phyloP scores from a whole-genome alignment of 2,113 vertebrate species.

The Scartelaos histophorus region DNA sequence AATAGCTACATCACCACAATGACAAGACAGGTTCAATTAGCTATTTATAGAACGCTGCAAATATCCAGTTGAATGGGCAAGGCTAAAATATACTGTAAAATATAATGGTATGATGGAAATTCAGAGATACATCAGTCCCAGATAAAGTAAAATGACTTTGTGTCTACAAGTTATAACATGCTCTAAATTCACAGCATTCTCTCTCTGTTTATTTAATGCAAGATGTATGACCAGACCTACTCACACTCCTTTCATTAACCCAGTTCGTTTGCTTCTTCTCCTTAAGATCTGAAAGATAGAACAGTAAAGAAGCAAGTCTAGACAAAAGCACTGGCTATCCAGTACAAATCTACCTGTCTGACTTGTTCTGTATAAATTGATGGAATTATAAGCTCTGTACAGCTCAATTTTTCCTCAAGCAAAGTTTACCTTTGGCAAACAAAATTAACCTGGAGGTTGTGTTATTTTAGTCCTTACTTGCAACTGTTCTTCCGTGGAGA shows the following conservation, averaged over 20 bases:
- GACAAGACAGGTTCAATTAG: background rate
- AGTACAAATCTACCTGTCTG: background rate
- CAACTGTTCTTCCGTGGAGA: constrained; percentile 67
- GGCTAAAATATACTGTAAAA: background rate
- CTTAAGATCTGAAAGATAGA: constrained; percentile 57
- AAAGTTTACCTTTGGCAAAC: constrained; percentile 13
- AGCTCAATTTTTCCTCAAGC: background rate
- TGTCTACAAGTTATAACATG: background rate
- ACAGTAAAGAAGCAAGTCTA: constrained; percentile 7
- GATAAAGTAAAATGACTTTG: background rate
- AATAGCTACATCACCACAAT: background rate
- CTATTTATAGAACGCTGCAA: background rate
- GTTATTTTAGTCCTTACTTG: constrained; percentile 58
- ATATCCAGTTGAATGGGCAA: background rate
- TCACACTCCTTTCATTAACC: constrained; percentile 30
- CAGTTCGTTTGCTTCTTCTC: constrained; percentile 3
- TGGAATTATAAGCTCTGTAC: background rate
- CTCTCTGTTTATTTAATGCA: constrained; percentile 7
- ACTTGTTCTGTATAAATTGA: background rate
- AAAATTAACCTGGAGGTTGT: constrained; percentile 52
- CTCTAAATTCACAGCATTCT: background rate
- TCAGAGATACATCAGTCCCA: background rate
- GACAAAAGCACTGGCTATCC: background rate
- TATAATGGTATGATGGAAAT: background rate
- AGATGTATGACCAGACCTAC: constrained; percentile 23